phyloP scores from a whole-genome alignment of 2,797 vertebrate genomes.

The Phalloptychus januarius region DNA sequence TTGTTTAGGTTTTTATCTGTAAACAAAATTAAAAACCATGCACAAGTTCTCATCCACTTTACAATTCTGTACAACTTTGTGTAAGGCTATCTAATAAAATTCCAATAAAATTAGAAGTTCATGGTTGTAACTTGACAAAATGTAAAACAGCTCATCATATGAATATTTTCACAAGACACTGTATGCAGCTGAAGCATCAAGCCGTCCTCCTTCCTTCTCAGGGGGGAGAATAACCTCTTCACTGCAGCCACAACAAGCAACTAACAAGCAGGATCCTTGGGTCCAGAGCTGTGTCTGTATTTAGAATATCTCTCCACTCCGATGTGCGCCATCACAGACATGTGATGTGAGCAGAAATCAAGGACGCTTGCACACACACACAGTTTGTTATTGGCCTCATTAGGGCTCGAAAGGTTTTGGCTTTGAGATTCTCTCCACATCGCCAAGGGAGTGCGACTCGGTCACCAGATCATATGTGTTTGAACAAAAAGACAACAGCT shows the following conservation, averaged over 20 bases:
- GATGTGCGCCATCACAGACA: slow-evolving; percentile 70
- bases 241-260: slow-evolving; percentile 45
- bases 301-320: slow-evolving; percentile 53
- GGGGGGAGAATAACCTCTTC: slow-evolving; percentile 50
- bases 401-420: slow-evolving; percentile 66
- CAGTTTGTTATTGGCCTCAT: slow-evolving; percentile 69
- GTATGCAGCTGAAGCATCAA: slow-evolving; percentile 27
- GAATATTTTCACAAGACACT: background rate
- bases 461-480: slow-evolving; percentile 33
- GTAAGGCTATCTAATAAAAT: background rate
- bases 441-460: slow-evolving; percentile 37
- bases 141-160: background rate
- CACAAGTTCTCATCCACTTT: background rate
- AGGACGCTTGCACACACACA: slow-evolving; percentile 49
- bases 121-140: background rate
- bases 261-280: slow-evolving; percentile 46
- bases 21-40: too few relatives aligned
- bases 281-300: slow-evolving; percentile 52
- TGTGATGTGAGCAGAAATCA: slow-evolving; percentile 65
- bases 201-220: slow-evolving; percentile 9
- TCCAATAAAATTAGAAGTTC: background rate
- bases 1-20: too few relatives aligned
- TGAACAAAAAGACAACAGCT: slow-evolving; percentile 24
- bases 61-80: background rate
- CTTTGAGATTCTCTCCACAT: slow-evolving; percentile 54